Conservation (phyloP, 2,113 vertebrate species). For the Numida meleagris region DNA sequence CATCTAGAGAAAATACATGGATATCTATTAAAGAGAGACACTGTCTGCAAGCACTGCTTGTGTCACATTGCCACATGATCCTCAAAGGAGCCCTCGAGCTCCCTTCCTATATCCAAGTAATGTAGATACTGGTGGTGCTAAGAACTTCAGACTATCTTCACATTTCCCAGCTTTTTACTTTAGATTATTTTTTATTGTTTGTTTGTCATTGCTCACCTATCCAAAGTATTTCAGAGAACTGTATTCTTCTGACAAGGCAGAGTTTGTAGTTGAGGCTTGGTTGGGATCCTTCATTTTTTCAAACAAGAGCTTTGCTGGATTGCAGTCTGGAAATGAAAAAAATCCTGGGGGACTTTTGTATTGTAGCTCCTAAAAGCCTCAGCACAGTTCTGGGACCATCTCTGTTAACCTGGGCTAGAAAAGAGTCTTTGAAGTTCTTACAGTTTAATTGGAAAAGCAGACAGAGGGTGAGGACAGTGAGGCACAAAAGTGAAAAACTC, state of each 20-base stretch:
- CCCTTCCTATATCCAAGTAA: not conserved
- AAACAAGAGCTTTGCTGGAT: not conserved
- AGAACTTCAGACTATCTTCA: not conserved
- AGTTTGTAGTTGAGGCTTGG: not conserved
- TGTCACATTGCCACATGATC: not conserved
- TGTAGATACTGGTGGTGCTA: not conserved
- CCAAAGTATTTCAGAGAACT: not conserved
- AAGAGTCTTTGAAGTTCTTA: not conserved
- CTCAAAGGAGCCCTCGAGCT: not conserved
- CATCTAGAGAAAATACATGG: not conserved
- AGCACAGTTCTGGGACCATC: not conserved
- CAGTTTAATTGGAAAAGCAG: not conserved
- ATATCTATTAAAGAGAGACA: not conserved
- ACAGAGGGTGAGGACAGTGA: not conserved
- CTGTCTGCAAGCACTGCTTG: not conserved
- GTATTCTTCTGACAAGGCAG: not conserved
- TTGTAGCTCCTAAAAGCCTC: not conserved
- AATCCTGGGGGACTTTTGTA: not conserved
- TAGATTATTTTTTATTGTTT: not conserved
- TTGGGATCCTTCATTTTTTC: not conserved
- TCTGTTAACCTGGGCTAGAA: rapidly evolving
- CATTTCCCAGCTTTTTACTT: not conserved
- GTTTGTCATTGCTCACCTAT: not conserved
- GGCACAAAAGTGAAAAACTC: not conserved
- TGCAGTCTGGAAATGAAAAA: not conserved